A percentile compares a stretch with the other conserved stretches of the same genome.
phyloP scores from a whole-genome alignment of 2,888 invertebrate species.

The Lochmaea capreae region DNA sequence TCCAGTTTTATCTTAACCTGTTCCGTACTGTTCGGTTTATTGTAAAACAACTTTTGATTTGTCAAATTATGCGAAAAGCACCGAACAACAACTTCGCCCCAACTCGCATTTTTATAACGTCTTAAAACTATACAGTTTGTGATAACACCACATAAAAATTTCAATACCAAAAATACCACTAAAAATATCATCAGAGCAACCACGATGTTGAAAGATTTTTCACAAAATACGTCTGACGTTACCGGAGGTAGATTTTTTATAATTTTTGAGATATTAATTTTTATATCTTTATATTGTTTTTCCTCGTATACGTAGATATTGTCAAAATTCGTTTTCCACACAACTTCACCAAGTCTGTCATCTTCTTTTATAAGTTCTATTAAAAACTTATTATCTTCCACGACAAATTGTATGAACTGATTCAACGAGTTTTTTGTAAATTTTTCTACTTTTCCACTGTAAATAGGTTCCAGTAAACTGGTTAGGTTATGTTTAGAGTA shows the following conservation, averaged over 20 bases:
- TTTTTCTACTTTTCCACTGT: slow-evolving; percentile 5
- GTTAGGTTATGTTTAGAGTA: not conserved
- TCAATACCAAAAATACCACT: not conserved
- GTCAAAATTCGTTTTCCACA: not conserved
- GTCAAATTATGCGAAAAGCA: slow-evolving; percentile 1
- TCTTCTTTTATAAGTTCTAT: not conserved
- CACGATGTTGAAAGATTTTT: not conserved
- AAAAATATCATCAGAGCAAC: not conserved
- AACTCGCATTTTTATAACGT: not conserved
- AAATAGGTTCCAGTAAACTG: not conserved
- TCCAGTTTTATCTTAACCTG: not conserved
- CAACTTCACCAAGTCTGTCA: not conserved
- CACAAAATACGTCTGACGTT: not conserved
- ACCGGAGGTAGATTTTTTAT: not conserved
- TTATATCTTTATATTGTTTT: not conserved
- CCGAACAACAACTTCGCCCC: not conserved
- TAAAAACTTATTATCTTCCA: not conserved
- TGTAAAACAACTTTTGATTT: not conserved
- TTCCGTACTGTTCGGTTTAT: not conserved
- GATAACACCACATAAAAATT: not conserved
- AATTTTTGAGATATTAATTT: not conserved
- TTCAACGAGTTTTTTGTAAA: not conserved
- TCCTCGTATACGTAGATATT: not conserved
- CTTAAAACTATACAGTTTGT: not conserved
- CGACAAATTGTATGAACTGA: not conserved